phyloP scores from a whole-genome alignment of 1,140 invertebrate species.

The Lordiphosa clarofinis region DNA sequence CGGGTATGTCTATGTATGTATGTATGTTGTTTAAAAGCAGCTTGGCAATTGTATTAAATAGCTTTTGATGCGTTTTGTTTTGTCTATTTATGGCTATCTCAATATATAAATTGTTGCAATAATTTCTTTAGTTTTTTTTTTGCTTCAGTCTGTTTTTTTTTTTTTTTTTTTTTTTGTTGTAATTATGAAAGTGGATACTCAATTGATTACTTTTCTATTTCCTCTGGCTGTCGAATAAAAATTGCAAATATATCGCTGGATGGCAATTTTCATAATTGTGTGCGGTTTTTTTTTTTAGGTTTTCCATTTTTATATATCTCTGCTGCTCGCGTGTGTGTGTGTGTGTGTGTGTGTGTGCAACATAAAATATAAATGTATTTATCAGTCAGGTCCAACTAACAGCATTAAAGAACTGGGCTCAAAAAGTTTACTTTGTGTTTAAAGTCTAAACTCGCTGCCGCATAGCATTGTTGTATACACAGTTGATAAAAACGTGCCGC shows the following conservation, averaged over 20 bases:
- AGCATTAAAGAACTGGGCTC: too few species aligned
- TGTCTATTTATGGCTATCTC: slow-evolving; percentile 26
- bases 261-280: slow-evolving; percentile 74
- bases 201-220: slow-evolving; percentile 16
- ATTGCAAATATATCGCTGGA: slow-evolving; percentile 73
- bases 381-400: background rate
- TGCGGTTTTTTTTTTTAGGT: slow-evolving; percentile 20
- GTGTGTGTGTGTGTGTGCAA: slow-evolving; percentile 11
- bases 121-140: slow-evolving; percentile 45
- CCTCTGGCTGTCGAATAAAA: slow-evolving; percentile 52
- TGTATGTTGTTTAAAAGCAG: slow-evolving; percentile 46
- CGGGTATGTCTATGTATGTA: slow-evolving; percentile 5
- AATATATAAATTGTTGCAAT: slow-evolving; percentile 55
- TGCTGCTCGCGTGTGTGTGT: slow-evolving; percentile 24
- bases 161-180: slow-evolving; percentile 30
- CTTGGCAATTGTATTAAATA: slow-evolving; percentile 30
- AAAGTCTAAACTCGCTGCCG: too few species aligned
- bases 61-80: slow-evolving; percentile 32
- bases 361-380: background rate
- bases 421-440: too few species aligned
- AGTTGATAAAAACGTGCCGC: too few species aligned
- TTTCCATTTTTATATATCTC: slow-evolving; percentile 13
- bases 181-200: slow-evolving; percentile 2
- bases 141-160: slow-evolving; percentile 67
- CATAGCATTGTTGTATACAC: too few species aligned